Evolutionary conservation across 2,797 vertebrate species (phyloP), one percentile per base, ranked within the genome.

Genomic region (Darevskia nairensis): DNA sequence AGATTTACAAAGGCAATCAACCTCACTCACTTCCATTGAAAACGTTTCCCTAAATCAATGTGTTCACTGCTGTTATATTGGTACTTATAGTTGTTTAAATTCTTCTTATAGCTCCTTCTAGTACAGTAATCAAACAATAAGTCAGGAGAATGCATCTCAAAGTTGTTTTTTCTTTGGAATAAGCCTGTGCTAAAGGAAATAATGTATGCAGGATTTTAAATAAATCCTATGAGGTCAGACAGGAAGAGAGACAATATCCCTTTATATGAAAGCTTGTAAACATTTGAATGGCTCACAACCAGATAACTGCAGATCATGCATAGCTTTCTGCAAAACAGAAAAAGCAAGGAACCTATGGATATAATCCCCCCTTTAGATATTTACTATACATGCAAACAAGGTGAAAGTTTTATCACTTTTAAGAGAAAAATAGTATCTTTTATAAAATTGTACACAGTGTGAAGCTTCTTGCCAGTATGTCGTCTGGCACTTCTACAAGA

Each of bases 341-440:
- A n/a, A 80, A 81, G 74, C 4, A 21, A 81, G 76, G 85, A 0
- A 0, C 35, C 17, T 87, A 61, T 74, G 83, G 76, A 11, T 69
- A 64, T 85, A 21, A 87, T 35, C 82, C 0, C 7, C 10, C 83
- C 39, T 71, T 72, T 82, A n/a, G 32, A 44, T 79, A 23, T 82
- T 75, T 84, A 92, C 89, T 75, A 82, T 8, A 72, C 0, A 0
- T 80, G 64, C 66, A 92, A 76, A 92, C 83, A 68, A 91, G 44
- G 75, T 86, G 76, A 89, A 90, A 89, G 55, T 19, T 78, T 72
- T 66, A 91, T 76, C 82, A 82, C 68, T 74, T 77, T 64, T 92
- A 89, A 88, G 6, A 90, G 76, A 92, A 93, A 91, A 1, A 84
- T 41, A 71, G 87, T 27, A 82, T 55, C 44, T 84, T 85, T 59